phyloP scores from a whole-genome alignment of 1,140 invertebrate species.

The Drosophila leontia region DNA sequence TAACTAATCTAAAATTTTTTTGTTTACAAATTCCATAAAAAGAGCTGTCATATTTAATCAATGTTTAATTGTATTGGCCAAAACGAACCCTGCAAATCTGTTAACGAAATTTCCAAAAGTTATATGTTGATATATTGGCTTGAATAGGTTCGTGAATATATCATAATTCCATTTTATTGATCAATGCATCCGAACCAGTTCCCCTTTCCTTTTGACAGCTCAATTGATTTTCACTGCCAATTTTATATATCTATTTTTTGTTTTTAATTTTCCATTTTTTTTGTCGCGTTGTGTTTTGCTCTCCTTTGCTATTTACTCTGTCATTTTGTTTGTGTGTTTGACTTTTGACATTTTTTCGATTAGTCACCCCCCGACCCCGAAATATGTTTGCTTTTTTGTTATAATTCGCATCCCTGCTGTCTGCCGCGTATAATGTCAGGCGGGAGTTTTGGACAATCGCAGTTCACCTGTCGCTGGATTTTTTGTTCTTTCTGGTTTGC shows the following conservation, averaged over 20 bases:
- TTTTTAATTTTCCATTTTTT: constrained; percentile 35
- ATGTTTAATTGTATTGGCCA: neutral
- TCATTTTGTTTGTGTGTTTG: constrained; percentile 71
- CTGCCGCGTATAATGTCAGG: constrained; percentile 49
- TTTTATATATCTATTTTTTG: constrained; percentile 3
- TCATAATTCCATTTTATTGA: constrained; percentile 45
- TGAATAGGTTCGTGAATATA: constrained; percentile 12
- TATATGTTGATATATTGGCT: neutral
- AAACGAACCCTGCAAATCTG: neutral
- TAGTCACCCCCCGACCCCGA: constrained; percentile 30
- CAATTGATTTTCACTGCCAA: constrained; percentile 45
- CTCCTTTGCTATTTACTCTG: constrained; percentile 57
- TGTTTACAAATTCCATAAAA: neutral
- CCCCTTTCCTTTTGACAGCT: constrained; percentile 12
- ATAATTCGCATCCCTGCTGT: constrained; percentile 66
- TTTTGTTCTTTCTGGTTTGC: constrained; percentile 48
- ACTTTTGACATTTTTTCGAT: constrained; percentile 69
- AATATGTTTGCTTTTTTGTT: constrained; percentile 73
- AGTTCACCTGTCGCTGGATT: constrained; percentile 32
- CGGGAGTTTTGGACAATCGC: constrained; percentile 36
- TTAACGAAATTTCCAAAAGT: neutral
- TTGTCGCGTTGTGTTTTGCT: constrained; percentile 28
- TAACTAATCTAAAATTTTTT: neutral
- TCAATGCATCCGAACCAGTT: constrained; percentile 18
- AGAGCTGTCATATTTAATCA: neutral